These are phyloP conservation scores for Emydocephalus ijimae DNA, from an alignment of 2,113 vertebrate genomes.

Conservation along the genomic window DNA sequence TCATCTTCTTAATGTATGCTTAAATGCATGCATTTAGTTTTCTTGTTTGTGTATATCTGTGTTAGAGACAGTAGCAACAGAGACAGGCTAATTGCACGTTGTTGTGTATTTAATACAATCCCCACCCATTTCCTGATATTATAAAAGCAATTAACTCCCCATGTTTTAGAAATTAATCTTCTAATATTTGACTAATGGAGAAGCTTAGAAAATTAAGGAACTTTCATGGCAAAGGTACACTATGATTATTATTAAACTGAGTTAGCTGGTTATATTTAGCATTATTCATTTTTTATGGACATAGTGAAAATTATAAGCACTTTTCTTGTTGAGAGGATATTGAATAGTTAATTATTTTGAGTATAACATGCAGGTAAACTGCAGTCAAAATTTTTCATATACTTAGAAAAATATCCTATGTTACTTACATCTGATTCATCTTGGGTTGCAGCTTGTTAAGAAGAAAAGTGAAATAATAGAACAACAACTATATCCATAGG, in stretches of 20 bases:
- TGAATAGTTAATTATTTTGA: not conserved
- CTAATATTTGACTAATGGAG: conserved; percentile 58
- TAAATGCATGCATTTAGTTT: conserved; percentile 28
- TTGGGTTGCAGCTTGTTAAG: not conserved
- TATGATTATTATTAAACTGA: not conserved
- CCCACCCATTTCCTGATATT: conserved; percentile 56
- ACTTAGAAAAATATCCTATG: not conserved
- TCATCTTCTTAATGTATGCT: conserved; percentile 4
- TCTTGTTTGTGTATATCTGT: conserved; percentile 8
- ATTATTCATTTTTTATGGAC: not conserved
- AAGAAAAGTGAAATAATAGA: fast-evolving
- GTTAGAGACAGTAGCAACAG: conserved; percentile 65
- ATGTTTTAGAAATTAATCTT: not conserved
- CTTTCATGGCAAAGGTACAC: conserved; percentile 54
- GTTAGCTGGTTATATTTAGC: not conserved
- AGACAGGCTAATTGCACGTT: conserved; percentile 63
- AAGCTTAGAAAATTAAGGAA: conserved; percentile 42
- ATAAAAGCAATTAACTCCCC: conserved; percentile 64
- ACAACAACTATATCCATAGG: not conserved
- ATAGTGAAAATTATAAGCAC: not conserved
- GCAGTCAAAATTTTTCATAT: not conserved
- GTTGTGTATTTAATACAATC: conserved; percentile 33
- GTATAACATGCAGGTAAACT: not conserved
- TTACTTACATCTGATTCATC: not conserved
- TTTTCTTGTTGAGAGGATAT: not conserved